Evolutionary conservation across 2,113 vertebrate genomes (phyloP), one percentile per base, ranked within the genome.

Genomic region (Edolisoma coerulescens): DNA sequence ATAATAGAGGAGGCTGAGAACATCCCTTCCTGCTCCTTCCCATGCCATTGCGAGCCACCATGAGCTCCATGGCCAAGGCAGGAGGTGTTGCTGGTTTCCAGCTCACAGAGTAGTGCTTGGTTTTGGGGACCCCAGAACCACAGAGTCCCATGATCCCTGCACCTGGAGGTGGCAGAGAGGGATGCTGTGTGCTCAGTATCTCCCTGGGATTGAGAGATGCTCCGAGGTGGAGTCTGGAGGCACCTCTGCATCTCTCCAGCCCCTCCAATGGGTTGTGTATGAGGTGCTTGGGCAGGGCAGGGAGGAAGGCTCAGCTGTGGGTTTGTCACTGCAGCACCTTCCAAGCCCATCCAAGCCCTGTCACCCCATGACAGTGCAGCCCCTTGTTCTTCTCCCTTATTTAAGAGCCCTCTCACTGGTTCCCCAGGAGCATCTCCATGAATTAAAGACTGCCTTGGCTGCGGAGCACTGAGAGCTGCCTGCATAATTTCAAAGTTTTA

Each of bases 21-120:
- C 20, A 42, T 33, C 33, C 17, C 27, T 32, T 68, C 50, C 53
- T 50, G 27, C 77, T 52, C 19, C 32, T 44, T 52, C 63, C 63
- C 32, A 11, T 2, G 0, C 39, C 0, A 0, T 26, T 16, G 45
- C 0, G 0, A 85, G 27, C 27, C 57, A 35, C 50, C 26, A 3
- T 3, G 30, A 33, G 30, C 64, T 87, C 41, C 42, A 3, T 3
- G 16, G 7, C 39, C 1, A 1, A 44, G 39, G 42, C 35, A 76
- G 90, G 50, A 76, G 35, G 11, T 14, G n/a, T 7, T 75, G 39
- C 39, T 78, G 18, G 10, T 27, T 30, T 33, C 35, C 68, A 75
- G 45, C 6, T 73, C 41, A 21, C 16, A 23, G 41, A 39, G 22
- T 7, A n/a, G 28, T 3, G 0, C 11, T 37, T 57, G 32, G 1